Conservation (phyloP, 2,113 vertebrate species). For the Dinomys branickii region DNA sequence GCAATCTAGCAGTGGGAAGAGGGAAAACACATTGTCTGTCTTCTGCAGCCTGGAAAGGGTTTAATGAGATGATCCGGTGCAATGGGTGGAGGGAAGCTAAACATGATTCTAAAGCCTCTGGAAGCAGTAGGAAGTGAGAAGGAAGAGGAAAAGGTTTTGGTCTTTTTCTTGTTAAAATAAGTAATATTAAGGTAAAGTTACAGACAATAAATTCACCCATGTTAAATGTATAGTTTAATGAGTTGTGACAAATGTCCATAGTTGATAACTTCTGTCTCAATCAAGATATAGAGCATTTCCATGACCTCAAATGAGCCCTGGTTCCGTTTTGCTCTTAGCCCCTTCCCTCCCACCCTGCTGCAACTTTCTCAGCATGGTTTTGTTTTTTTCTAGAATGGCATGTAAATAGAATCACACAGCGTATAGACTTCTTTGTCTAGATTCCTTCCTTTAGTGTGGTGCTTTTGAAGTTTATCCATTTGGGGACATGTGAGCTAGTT, state of each 20-base stretch:
- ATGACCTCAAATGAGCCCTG: not conserved
- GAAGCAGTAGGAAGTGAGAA: slow-evolving; percentile 35
- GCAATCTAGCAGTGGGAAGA: slow-evolving; percentile 27
- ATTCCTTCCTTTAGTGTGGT: not conserved
- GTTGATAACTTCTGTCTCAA: not conserved
- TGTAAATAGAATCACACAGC: not conserved
- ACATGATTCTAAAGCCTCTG: slow-evolving; percentile 35
- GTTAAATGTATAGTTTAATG: not conserved
- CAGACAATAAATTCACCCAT: not conserved
- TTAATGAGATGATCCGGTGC: slow-evolving; percentile 30
- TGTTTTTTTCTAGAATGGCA: slow-evolving; percentile 12
- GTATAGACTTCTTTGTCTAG: not conserved
- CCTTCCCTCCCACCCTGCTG: not conserved
- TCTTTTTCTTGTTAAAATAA: slow-evolving; percentile 1
- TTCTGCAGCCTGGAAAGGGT: not conserved
- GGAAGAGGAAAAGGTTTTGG: not conserved
- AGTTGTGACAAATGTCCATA: not conserved
- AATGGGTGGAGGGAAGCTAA: not conserved
- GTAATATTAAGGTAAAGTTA: not conserved
- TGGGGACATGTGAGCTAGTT: not conserved
- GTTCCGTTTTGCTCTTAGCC: not conserved
- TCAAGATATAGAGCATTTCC: not conserved
- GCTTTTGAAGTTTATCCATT: not conserved
- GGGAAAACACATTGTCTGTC: not conserved
- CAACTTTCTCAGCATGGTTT: not conserved